Percentiles rank a stretch among this genome's conserved stretches.
Conservation (phyloP, 2,888 invertebrate genomes). For the Encarsia formosa region DNA sequence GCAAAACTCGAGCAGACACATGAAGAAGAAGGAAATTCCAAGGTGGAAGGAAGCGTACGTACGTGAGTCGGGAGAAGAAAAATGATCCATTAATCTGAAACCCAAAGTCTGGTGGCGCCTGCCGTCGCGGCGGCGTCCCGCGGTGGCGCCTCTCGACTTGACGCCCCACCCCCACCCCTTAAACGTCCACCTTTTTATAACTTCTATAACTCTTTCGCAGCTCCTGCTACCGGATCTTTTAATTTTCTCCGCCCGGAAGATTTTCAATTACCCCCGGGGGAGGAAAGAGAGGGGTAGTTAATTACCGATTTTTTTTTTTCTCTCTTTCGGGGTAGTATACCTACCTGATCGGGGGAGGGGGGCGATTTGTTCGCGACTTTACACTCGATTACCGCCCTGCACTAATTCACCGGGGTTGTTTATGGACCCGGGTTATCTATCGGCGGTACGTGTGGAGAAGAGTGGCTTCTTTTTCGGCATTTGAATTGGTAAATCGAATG, state of each 20-base stretch:
- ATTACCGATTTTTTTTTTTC: conserved; percentile 8
- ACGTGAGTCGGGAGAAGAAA: conserved; percentile 58
- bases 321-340: conserved; percentile 2
- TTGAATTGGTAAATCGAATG: too few relatives aligned
- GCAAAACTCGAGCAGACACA: conserved; percentile 24
- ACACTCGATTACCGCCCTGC: conserved; percentile 18
- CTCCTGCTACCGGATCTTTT: conserved; percentile 21
- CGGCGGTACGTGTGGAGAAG: too few relatives aligned
- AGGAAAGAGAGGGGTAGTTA: too few relatives aligned
- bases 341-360: not conserved
- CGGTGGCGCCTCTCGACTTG: conserved; percentile 35
- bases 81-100: conserved; percentile 80
- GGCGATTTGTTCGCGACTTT: conserved; percentile 7
- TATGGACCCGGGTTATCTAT: too few relatives aligned
- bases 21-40: conserved; percentile 33
- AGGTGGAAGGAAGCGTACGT: not conserved
- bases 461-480: too few relatives aligned
- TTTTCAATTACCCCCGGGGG: conserved; percentile 16
- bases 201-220: conserved; percentile 20
- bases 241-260: conserved; percentile 1
- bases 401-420: too few relatives aligned
- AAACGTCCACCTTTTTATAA: conserved; percentile 21
- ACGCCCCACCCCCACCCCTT: conserved; percentile 28
- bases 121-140: conserved; percentile 48
- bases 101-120: conserved; percentile 77